These are phyloP conservation scores for Stegophylla sp. DNA, from an alignment of 2,888 invertebrate species.

Conservation along the genomic window DNA sequence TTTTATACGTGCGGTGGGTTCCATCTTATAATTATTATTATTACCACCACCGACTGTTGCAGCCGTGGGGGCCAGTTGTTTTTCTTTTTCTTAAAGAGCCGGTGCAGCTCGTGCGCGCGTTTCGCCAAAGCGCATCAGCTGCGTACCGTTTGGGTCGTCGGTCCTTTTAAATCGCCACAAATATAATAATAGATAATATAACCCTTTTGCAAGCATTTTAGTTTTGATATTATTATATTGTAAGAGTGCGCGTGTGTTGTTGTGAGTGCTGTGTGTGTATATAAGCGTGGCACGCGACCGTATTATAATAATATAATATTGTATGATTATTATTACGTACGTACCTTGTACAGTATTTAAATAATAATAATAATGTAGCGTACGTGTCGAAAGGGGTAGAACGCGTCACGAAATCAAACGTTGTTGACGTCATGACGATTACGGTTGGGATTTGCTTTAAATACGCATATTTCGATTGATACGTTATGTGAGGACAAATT, in stretches of 20 bases:
- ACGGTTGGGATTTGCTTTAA: no score
- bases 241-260: not conserved
- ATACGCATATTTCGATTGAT: no score
- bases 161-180: not conserved
- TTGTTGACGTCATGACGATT: no score
- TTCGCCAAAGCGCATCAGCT: not conserved
- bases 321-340: not conserved
- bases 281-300: not conserved
- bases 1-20: not conserved
- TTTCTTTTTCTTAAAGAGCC: not conserved
- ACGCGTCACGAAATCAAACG: slow-evolving; percentile 11
- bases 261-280: no score
- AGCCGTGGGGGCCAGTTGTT: not conserved
- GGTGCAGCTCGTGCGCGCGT: not conserved
- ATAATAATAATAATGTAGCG: not conserved
- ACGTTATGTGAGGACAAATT: no score
- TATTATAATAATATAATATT: not conserved
- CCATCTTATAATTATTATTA: not conserved
- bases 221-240: no score
- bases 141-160: not conserved
- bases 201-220: slow-evolving; percentile 19
- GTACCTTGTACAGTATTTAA: not conserved
- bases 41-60: not conserved
- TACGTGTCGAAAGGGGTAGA: not conserved
- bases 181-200: not conserved